phyloP scores from a whole-genome alignment of 35 echinoderm and acorn worm species.

The Strongylocentrotus purpuratus region DNA sequence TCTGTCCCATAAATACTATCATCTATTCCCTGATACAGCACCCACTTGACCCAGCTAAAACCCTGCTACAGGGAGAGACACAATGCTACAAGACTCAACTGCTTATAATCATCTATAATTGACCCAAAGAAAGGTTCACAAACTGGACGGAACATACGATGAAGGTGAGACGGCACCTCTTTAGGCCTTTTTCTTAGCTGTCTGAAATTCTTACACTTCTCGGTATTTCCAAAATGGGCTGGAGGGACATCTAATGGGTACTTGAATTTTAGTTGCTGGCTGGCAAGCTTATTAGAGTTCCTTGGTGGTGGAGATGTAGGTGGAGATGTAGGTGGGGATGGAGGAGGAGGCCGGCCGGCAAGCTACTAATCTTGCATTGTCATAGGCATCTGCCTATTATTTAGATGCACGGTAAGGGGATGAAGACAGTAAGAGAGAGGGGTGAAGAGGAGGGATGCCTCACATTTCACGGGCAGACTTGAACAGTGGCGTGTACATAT shows the following conservation, averaged over 20 bases:
- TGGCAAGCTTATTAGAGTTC: neutral
- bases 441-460: slow-evolving; percentile 6
- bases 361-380: neutral
- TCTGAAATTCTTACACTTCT: neutral
- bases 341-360: neutral
- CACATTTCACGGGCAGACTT: slow-evolving; percentile 7
- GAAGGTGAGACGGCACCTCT: neutral
- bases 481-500: neutral
- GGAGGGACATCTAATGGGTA: neutral
- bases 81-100: neutral
- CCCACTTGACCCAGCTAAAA: neutral
- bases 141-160: neutral
- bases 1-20: slow-evolving; percentile 2
- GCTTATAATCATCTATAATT: neutral
- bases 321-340: neutral
- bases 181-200: neutral
- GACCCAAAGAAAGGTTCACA: neutral
- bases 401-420: neutral
- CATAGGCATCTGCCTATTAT: neutral
- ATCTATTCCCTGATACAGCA: neutral
- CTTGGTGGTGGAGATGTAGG: neutral
- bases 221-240: neutral
- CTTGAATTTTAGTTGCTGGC: neutral
- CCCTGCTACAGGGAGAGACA: neutral
- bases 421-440: neutral